phyloP scores from a whole-genome alignment of 2,797 vertebrate genomes.

The Tamandua tetradactyla region DNA sequence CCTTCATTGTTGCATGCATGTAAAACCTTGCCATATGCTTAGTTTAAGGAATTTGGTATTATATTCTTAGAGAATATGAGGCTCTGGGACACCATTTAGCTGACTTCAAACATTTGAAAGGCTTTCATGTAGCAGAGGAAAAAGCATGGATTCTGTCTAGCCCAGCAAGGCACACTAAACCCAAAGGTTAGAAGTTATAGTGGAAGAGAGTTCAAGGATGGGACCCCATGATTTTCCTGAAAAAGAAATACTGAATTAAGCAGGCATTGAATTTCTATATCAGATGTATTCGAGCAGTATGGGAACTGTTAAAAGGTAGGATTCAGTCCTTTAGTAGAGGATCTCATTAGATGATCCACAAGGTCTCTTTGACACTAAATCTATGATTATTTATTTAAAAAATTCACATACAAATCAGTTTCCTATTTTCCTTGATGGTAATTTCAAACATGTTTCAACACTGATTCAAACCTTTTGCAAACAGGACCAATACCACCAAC shows the following conservation, averaged over 20 bases:
- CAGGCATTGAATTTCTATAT: slow-evolving; percentile 32
- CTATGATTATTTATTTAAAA: slow-evolving; percentile 3
- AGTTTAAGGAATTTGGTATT: not conserved
- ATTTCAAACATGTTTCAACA: slow-evolving; percentile 47
- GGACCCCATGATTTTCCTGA: not conserved
- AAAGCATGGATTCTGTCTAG: not conserved
- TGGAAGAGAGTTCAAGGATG: not conserved
- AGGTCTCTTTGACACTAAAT: not conserved
- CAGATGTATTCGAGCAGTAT: not conserved
- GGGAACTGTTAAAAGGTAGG: not conserved
- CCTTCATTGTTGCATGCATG: not conserved
- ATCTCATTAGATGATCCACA: not conserved
- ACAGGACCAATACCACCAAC: slow-evolving; percentile 23
- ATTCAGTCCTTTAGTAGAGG: not conserved
- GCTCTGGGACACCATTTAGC: not conserved
- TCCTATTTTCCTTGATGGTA: slow-evolving; percentile 42
- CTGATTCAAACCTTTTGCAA: slow-evolving; percentile 41
- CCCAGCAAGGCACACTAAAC: not conserved
- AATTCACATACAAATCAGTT: not conserved
- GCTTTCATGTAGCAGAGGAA: not conserved
- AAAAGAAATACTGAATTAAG: not conserved
- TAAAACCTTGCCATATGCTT: not conserved
- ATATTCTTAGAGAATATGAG: not conserved
- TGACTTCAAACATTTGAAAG: not conserved
- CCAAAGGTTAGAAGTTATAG: not conserved